Evolutionary conservation across 2,113 vertebrate species (phyloP).

Genomic region (Corvus hawaiiensis): DNA sequence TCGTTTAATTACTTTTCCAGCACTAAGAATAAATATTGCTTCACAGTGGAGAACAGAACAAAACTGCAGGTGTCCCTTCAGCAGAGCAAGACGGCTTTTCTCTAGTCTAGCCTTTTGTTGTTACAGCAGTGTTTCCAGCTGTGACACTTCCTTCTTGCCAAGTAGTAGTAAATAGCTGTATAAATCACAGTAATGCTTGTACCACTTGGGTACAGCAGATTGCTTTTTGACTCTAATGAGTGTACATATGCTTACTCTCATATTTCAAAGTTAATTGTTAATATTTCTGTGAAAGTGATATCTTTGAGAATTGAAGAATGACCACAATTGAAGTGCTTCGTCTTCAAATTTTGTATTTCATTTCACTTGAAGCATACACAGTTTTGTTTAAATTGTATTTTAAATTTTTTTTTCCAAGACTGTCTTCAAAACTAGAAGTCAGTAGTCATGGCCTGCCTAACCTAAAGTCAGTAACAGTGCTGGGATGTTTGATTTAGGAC

Average conservation of each 20-base stretch:
- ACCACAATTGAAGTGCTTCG: not conserved
- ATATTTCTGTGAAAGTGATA: not conserved
- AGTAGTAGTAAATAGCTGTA: slow-evolving; percentile 19
- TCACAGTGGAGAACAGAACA: not conserved
- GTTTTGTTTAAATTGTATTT: not conserved
- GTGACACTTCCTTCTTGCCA: slow-evolving; percentile 26
- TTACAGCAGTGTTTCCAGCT: slow-evolving; percentile 10
- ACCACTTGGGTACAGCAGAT: not conserved
- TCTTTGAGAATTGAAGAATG: not conserved
- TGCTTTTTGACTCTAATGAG: not conserved
- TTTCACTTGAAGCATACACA: not conserved
- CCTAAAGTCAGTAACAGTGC: not conserved
- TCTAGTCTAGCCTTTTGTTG: not conserved
- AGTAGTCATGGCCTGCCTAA: not conserved
- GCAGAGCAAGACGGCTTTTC: not conserved
- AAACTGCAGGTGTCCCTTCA: slow-evolving; percentile 4
- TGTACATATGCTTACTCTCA: not conserved
- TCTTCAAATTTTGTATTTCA: not conserved
- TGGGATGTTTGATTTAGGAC: not conserved
- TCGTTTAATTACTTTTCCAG: slow-evolving; percentile 50
- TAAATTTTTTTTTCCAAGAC: not conserved
- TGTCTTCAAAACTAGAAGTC: not conserved
- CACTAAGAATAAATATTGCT: not conserved
- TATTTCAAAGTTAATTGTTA: slow-evolving; percentile 6
- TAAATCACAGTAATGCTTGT: slow-evolving; percentile 21